phyloP scores from a whole-genome alignment of 2,888 invertebrate species.

The Drosophila hamatofila region DNA sequence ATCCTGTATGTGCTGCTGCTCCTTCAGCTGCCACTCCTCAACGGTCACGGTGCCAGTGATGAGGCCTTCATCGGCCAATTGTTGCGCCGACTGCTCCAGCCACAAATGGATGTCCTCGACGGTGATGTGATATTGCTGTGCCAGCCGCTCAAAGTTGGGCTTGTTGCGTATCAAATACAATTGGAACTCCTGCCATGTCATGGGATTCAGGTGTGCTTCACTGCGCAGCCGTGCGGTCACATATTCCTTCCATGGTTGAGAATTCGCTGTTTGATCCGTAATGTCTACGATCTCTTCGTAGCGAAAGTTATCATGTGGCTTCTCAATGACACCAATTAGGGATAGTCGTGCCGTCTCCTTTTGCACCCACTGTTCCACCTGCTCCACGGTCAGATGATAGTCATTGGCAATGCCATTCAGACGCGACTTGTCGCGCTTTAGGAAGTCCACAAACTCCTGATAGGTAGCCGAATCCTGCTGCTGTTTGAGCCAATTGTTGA shows the following conservation, averaged over 20 bases:
- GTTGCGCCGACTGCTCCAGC: constrained; percentile 69
- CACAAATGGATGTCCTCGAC: constrained; percentile 79
- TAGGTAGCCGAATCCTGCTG: constrained; percentile 71
- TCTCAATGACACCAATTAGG: constrained; percentile 70
- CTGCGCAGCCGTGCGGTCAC: constrained; percentile 70
- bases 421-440: constrained; percentile 75
- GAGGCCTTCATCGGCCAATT: constrained; percentile 66
- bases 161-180: constrained; percentile 70
- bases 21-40: constrained; percentile 77
- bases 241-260: constrained; percentile 74
- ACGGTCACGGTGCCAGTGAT: constrained; percentile 56
- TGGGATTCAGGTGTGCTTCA: constrained; percentile 64
- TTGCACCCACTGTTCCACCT: constrained; percentile 82
- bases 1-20: constrained; percentile 74
- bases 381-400: constrained; percentile 81
- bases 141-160: constrained; percentile 70
- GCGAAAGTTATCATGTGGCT: constrained; percentile 57
- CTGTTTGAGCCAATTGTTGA: constrained; percentile 76
- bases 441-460: constrained; percentile 75
- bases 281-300: constrained; percentile 59
- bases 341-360: constrained; percentile 79
- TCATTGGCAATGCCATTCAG: constrained; percentile 75
- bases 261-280: constrained; percentile 35
- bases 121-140: constrained; percentile 73
- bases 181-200: constrained; percentile 79